Evolutionary conservation across 2,113 vertebrate genomes (phyloP), one percentile per base, ranked within the genome.

Genomic region (Xiphophorus maculatus): DNA sequence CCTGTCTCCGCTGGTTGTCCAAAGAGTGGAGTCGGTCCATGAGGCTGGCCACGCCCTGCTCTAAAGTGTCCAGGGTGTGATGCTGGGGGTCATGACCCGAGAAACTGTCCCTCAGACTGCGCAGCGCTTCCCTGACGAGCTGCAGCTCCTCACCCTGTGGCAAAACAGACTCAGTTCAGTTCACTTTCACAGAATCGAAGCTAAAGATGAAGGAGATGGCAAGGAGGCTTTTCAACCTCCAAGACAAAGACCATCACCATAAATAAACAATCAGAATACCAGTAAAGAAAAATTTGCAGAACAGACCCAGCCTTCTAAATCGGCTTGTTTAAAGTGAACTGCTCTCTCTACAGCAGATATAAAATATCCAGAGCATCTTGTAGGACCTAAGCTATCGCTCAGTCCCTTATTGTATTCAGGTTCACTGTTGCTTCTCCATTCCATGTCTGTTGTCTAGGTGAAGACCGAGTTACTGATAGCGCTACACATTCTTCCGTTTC

Each of bases 61-160:
- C 98, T 91, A 99, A 73, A 74, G 96, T 98, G 94, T 99, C 98
- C 14, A 99, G 94, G 27, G 97, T 99, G 93, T 99, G 98, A 86
- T 99, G 98, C 83, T 98, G 97, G 0, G 97, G 97, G 69, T 98
- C 98, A 0, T 99, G 97, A 29, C 97, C 96, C 0, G 97, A 97
- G 85, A 99, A 99, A 74, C 95, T 95, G 88, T 98, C 97, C 83
- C 97, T 95, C 73, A 99, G 89, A 90, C 96, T 98, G 22, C 97
- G 96, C 4, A 99, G 94, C 4, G 98, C 97, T 13, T 99, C 97
- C 2, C 96, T 94, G 0, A 99, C 96, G 30, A 99, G 90, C 93
- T 98, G 97, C 88, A 99, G 83, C 90, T 99, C 98, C 0, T 93
- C 97, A 28, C 93, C 91, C 97, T 99, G 92, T 35, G 25, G 74